phyloP scores from a whole-genome alignment of 2,113 vertebrate species.

The Sapajus apella region DNA sequence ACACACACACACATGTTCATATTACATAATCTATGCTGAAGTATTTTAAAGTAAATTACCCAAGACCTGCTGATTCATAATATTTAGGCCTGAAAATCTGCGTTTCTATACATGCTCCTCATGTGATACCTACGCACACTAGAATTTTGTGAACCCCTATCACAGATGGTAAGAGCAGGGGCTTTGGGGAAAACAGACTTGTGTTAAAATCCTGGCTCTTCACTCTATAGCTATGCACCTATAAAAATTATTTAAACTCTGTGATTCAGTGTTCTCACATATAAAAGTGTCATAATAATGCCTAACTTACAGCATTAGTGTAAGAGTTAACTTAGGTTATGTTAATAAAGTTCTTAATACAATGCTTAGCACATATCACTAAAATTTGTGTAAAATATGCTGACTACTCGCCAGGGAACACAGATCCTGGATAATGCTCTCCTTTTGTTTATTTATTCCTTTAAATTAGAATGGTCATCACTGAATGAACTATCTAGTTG shows the following conservation, averaged over 20 bases:
- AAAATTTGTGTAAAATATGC: neutral
- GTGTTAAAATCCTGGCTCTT: neutral
- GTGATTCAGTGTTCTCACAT: neutral
- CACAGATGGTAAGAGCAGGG: neutral
- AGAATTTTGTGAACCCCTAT: neutral
- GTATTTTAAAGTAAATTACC: constrained; percentile 21
- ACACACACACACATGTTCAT: neutral
- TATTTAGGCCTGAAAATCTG: neutral
- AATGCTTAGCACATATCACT: neutral
- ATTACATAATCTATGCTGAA: neutral
- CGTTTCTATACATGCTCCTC: neutral
- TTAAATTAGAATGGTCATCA: neutral
- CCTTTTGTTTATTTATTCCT: neutral
- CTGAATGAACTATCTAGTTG: too few species aligned
- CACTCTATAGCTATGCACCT: neutral
- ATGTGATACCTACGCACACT: neutral
- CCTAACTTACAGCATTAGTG: neutral
- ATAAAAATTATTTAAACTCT: neutral
- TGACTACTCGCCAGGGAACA: neutral
- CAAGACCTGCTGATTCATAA: neutral
- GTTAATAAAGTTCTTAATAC: neutral
- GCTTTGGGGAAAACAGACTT: neutral
- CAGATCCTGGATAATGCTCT: neutral
- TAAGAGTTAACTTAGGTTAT: neutral
- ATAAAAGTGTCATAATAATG: neutral